These are phyloP conservation scores for Takifugu ocellatus DNA, from an alignment of 2,797 vertebrate genomes.

Conservation along the genomic window DNA sequence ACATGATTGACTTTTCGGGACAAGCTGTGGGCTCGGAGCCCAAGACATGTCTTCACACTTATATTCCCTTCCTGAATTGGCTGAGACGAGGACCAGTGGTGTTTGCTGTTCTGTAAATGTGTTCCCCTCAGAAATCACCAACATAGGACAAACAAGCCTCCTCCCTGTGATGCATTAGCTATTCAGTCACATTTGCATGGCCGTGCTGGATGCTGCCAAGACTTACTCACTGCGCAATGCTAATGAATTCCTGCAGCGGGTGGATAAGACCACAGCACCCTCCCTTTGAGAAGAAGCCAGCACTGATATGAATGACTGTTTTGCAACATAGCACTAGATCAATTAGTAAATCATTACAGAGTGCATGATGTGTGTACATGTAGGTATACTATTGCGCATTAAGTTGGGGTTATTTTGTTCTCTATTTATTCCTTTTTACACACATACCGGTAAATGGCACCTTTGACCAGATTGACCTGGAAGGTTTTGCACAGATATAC, in stretches of 20 bases:
- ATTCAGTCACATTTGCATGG: slow-evolving; percentile 69
- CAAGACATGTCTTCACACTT: slow-evolving; percentile 14
- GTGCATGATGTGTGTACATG: slow-evolving; percentile 21
- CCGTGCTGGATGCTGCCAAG: slow-evolving; percentile 57
- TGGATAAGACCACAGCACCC: slow-evolving; percentile 70
- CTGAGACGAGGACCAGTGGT: slow-evolving; percentile 14
- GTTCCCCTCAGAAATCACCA: slow-evolving; percentile 45
- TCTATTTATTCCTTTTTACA: too few species aligned
- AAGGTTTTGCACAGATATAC: slow-evolving; percentile 18
- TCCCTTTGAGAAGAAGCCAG: slow-evolving; percentile 67
- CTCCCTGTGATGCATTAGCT: slow-evolving; percentile 63
- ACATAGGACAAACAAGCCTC: slow-evolving; percentile 66
- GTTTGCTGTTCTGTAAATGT: slow-evolving; percentile 47
- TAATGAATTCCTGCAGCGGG: slow-evolving; percentile 74
- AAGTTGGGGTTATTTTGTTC: too few species aligned
- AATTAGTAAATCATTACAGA: slow-evolving; percentile 70
- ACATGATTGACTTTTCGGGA: slow-evolving; percentile 17
- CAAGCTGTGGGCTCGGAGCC: slow-evolving; percentile 9
- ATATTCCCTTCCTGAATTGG: slow-evolving; percentile 27
- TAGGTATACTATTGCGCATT: too few species aligned
- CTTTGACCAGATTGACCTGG: too few species aligned
- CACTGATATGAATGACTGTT: slow-evolving; percentile 76
- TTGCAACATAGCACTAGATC: slow-evolving; percentile 79
- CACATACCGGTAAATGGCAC: too few species aligned
- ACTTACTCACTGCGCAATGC: slow-evolving; percentile 65